phyloP scores from a whole-genome alignment of 2,113 vertebrate genomes.

The Polyodon spathula region DNA sequence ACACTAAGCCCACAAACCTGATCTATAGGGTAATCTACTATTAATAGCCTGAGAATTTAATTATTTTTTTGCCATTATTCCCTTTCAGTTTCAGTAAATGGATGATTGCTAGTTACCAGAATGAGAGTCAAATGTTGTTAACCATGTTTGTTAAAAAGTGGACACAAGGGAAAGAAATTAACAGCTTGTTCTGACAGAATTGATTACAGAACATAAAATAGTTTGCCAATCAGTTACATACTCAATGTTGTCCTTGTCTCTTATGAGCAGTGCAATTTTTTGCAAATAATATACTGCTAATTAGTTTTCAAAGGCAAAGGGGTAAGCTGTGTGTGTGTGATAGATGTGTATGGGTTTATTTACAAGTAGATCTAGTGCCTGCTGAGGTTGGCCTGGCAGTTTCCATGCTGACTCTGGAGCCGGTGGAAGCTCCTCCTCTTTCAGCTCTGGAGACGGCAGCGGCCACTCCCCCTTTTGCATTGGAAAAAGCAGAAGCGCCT shows the following conservation, averaged over 20 bases:
- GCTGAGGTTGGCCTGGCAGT: too few relatives aligned
- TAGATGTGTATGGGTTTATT: too few relatives aligned
- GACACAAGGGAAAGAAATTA: conserved; percentile 22
- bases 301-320: conserved; percentile 18
- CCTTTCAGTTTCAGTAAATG: conserved; percentile 5
- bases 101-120: conserved; percentile 10
- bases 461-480: too few relatives aligned
- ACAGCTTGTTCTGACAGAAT: conserved; percentile 19
- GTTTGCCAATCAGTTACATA: conserved; percentile 10
- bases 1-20: background rate
- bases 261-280: conserved; percentile 6
- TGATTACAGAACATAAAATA: conserved; percentile 18
- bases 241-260: conserved; percentile 4
- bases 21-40: conserved; percentile 22
- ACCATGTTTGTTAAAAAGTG: conserved; percentile 12
- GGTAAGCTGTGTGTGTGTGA: background rate
- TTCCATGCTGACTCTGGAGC: too few relatives aligned
- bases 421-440: too few relatives aligned
- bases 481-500: too few relatives aligned
- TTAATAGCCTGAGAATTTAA: conserved; percentile 23
- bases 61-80: conserved; percentile 12
- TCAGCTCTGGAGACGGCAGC: too few relatives aligned
- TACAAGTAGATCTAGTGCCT: too few relatives aligned
- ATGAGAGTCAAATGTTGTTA: conserved; percentile 12
- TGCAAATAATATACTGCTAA: conserved; percentile 8